These are phyloP conservation scores for Conops quadrifasciatus DNA, from an alignment of 2,888 invertebrate species.

Conservation along the genomic window DNA sequence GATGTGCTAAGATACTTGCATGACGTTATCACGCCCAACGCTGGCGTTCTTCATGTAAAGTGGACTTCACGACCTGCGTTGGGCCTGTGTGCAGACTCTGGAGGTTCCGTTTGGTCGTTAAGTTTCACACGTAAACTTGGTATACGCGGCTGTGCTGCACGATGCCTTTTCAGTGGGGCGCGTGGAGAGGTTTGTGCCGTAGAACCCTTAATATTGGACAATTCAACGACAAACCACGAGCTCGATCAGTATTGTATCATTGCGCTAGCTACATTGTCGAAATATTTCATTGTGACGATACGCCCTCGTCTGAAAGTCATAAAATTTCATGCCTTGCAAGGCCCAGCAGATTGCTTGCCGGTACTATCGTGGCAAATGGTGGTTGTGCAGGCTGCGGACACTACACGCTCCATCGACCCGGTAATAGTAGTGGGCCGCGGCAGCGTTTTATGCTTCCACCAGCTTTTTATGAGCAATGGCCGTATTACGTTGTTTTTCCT, in stretches of 20 bases:
- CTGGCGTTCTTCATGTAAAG: slow-evolving; percentile 78
- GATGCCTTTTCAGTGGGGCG: slow-evolving; percentile 96
- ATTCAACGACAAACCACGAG: slow-evolving; percentile 69
- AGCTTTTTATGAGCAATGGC: slow-evolving; percentile 67
- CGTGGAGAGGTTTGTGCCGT: slow-evolving; percentile 90
- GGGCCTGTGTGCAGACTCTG: slow-evolving; percentile 87
- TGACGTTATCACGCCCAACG: slow-evolving; percentile 85
- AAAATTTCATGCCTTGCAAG: slow-evolving; percentile 79
- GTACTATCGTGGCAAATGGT: slow-evolving; percentile 93
- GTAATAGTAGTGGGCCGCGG: slow-evolving; percentile 91
- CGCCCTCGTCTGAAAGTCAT: slow-evolving; percentile 80
- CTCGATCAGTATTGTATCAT: slow-evolving; percentile 80
- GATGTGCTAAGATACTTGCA: slow-evolving; percentile 77
- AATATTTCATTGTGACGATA: slow-evolving; percentile 78
- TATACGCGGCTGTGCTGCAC: slow-evolving; percentile 86
- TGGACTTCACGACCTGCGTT: slow-evolving; percentile 76
- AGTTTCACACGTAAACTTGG: slow-evolving; percentile 89
- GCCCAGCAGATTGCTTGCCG: slow-evolving; percentile 82
- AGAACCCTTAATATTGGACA: slow-evolving; percentile 71
- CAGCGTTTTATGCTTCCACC: slow-evolving; percentile 84
- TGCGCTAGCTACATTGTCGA: slow-evolving; percentile 93
- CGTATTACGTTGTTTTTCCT: slow-evolving; percentile 72
- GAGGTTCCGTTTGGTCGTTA: slow-evolving; percentile 95
- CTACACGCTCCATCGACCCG: slow-evolving; percentile 78
- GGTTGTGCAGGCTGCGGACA: slow-evolving; percentile 77